Conservation (phyloP, 2,113 vertebrate species). For the Rhinoptilus africanus region DNA sequence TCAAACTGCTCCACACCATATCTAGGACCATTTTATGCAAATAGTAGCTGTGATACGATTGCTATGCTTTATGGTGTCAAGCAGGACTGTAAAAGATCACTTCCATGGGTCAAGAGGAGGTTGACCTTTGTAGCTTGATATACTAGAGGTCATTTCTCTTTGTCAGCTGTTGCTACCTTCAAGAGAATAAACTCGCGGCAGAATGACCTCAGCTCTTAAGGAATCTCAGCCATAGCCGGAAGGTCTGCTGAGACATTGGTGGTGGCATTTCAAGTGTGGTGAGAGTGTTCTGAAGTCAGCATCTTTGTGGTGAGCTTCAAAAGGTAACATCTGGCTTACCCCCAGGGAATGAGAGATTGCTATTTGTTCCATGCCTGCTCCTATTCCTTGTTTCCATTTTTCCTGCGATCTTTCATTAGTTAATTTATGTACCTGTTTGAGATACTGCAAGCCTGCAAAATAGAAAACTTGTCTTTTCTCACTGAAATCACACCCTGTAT, state of each 20-base stretch:
- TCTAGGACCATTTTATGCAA: conserved; percentile 45
- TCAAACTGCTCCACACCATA: background rate
- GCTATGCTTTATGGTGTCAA: background rate
- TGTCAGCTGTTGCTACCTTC: background rate
- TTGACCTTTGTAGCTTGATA: conserved; percentile 21
- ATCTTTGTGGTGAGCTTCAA: background rate
- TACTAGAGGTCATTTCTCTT: conserved; percentile 1
- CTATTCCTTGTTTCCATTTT: background rate
- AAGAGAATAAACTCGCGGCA: background rate
- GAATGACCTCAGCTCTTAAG: background rate
- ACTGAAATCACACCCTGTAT: background rate
- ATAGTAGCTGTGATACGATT: background rate
- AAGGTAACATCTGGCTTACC: background rate
- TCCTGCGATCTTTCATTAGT: background rate
- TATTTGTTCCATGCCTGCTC: background rate
- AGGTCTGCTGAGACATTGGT: background rate
- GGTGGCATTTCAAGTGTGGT: background rate
- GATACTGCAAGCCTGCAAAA: background rate
- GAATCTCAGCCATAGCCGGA: background rate
- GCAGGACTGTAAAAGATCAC: background rate
- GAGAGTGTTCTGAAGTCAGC: background rate
- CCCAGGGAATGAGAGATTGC: background rate
- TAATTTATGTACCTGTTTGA: background rate
- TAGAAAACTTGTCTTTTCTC: background rate
- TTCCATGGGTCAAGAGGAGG: conserved; percentile 38